Conservation (phyloP, 2,888 invertebrate species). For the Andrena dorsata region DNA sequence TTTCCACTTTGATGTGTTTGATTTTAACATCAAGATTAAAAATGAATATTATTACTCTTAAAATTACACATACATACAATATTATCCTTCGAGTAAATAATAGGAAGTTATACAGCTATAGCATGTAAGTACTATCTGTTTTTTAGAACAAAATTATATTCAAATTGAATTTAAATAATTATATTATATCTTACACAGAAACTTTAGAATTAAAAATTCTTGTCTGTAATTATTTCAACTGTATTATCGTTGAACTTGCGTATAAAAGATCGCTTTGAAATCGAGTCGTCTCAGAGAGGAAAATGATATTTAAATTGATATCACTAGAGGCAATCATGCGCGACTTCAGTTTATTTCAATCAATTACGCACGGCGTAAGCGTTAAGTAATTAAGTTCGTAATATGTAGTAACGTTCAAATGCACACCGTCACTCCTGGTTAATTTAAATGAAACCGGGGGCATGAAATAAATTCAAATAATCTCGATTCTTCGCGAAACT, state of each 20-base stretch:
- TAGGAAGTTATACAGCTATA: neutral
- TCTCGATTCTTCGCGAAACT: constrained; percentile 7
- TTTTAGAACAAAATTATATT: neutral
- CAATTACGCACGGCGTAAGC: neutral
- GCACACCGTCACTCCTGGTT: neutral
- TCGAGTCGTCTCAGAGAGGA: neutral
- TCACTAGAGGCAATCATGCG: neutral
- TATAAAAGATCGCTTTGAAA: neutral
- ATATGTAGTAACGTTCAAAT: neutral
- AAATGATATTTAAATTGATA: constrained; percentile 1
- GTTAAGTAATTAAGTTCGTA: constrained; percentile 29
- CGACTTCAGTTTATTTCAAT: constrained; percentile 11
- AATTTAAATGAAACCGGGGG: constrained; percentile 10
- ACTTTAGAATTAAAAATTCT: neutral
- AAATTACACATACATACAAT: too few species aligned
- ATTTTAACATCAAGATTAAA: too few species aligned
- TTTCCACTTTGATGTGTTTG: too few species aligned
- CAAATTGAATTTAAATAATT: neutral
- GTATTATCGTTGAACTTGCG: neutral
- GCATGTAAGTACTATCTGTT: neutral
- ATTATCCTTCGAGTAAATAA: too few species aligned
- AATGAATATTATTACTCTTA: too few species aligned
- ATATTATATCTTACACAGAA: neutral
- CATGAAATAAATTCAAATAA: neutral
- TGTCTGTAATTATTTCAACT: neutral